A percentile compares a stretch with the other conserved stretches of the same genome.
These are phyloP conservation scores for Haliclystus octoradiatus DNA, from an alignment of 30 jellyfish, hydroid and myxozoan genomes.

Conservation along the genomic window DNA sequence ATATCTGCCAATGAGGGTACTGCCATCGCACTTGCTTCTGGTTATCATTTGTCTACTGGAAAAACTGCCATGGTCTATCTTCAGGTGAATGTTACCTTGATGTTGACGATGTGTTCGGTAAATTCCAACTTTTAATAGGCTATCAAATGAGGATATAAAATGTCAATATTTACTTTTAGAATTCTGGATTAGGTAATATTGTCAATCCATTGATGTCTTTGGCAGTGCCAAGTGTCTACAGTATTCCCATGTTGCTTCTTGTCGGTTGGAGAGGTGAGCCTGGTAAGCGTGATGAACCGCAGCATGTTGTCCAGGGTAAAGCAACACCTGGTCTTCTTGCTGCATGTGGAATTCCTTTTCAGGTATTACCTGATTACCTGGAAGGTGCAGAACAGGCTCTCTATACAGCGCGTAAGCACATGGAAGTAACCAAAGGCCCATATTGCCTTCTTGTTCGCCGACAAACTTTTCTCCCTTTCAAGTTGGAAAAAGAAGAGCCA, in stretches of 20 bases:
- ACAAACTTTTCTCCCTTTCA: constrained; percentile 87
- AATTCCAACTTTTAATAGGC: too few species aligned
- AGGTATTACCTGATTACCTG: constrained; percentile 85
- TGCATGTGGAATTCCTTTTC: constrained; percentile 98
- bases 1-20: constrained; percentile 96
- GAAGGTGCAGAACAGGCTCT: constrained; percentile 99
- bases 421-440: constrained; percentile 97
- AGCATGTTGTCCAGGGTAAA: constrained; percentile 92
- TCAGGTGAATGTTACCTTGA: constrained; percentile 42
- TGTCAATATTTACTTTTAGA: too few species aligned
- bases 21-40: constrained; percentile 97
- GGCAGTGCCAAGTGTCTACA: constrained; percentile 97
- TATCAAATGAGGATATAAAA: too few species aligned
- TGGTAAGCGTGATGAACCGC: constrained; percentile 98
- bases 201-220: constrained; percentile 96
- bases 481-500: constrained; percentile 36
- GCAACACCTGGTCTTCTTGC: constrained; percentile 99
- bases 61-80: constrained; percentile 90
- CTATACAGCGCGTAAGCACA: constrained; percentile 94
- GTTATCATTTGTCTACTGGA: constrained; percentile 91
- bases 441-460: constrained; percentile 84
- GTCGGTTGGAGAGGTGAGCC: constrained; percentile 99
- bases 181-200: constrained; percentile 96
- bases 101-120: too few species aligned
- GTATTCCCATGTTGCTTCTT: constrained; percentile 92